These are phyloP conservation scores for Phalacrocorax pelagicus DNA, from an alignment of 2,113 vertebrate genomes.

Conservation along the genomic window DNA sequence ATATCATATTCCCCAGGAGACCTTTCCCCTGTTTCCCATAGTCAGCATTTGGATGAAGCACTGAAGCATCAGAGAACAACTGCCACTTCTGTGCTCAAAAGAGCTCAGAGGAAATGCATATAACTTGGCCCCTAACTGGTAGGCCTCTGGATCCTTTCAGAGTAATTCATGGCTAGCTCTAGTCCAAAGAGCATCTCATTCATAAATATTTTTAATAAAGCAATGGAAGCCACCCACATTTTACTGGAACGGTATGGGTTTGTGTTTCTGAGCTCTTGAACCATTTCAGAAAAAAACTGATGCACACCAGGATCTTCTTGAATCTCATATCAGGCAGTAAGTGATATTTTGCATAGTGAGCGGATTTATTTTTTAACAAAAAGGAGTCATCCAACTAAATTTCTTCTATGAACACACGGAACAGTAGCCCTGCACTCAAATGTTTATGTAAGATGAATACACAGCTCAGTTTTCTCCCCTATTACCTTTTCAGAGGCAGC, in stretches of 20 bases:
- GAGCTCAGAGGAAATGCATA: neutral
- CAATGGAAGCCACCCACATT: neutral
- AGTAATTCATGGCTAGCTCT: neutral
- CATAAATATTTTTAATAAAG: constrained; percentile 9
- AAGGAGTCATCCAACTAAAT: neutral
- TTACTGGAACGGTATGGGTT: neutral
- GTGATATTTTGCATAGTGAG: neutral
- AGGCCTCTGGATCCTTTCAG: constrained; percentile 25
- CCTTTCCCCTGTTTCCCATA: neutral
- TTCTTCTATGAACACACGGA: neutral
- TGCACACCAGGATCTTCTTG: neutral
- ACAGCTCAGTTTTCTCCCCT: neutral
- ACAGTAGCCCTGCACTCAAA: neutral
- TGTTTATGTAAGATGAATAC: constrained; percentile 16
- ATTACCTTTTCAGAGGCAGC: constrained; percentile 6
- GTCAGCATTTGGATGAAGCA: neutral
- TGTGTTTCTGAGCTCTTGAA: neutral
- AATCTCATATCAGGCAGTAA: neutral
- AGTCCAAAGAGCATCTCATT: neutral
- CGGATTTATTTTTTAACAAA: neutral
- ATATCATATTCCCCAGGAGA: neutral
- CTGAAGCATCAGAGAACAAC: neutral
- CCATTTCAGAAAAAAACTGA: neutral
- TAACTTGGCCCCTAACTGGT: neutral
- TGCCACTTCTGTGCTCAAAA: neutral